These are phyloP conservation scores for Lasioglossum zephyrum DNA, from an alignment of 2,888 invertebrate species.

Conservation along the genomic window DNA sequence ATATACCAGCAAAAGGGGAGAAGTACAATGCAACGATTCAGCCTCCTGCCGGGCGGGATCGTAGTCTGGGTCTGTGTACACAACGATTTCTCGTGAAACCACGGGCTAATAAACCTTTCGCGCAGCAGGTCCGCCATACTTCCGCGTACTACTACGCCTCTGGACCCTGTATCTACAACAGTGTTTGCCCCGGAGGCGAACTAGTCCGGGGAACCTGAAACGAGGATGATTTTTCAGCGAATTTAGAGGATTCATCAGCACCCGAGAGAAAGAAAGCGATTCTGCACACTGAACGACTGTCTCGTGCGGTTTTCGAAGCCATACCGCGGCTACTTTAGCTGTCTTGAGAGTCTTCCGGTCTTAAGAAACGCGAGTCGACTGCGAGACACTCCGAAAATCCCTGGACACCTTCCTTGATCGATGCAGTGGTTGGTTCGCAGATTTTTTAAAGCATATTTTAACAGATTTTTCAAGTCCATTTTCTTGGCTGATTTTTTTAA, in stretches of 20 bases:
- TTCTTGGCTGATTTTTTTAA: neutral
- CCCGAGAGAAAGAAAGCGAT: neutral
- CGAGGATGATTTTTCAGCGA: neutral
- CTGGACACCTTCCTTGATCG: neutral
- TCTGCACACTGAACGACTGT: neutral
- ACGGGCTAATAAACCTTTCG: slow-evolving; percentile 52
- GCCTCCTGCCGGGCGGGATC: slow-evolving; percentile 1
- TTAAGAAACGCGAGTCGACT: slow-evolving; percentile 22
- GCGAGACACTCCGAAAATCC: neutral
- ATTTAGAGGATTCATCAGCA: neutral
- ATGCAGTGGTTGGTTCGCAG: neutral
- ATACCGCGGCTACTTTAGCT: neutral
- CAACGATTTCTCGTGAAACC: slow-evolving; percentile 51
- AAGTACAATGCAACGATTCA: slow-evolving; percentile 49
- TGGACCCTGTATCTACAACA: slow-evolving; percentile 13
- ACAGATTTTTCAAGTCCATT: neutral
- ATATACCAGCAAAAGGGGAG: neutral
- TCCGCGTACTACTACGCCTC: slow-evolving; percentile 21
- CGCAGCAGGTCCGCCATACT: slow-evolving; percentile 38
- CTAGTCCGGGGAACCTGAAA: neutral
- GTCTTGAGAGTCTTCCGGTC: slow-evolving; percentile 52
- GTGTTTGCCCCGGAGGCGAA: neutral
- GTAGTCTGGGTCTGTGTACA: slow-evolving; percentile 39
- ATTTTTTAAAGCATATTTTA: too few species aligned
- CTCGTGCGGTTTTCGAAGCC: slow-evolving; percentile 38